These are phyloP conservation scores for Donacobius atricapilla DNA, from an alignment of 2,113 vertebrate species.

Conservation along the genomic window DNA sequence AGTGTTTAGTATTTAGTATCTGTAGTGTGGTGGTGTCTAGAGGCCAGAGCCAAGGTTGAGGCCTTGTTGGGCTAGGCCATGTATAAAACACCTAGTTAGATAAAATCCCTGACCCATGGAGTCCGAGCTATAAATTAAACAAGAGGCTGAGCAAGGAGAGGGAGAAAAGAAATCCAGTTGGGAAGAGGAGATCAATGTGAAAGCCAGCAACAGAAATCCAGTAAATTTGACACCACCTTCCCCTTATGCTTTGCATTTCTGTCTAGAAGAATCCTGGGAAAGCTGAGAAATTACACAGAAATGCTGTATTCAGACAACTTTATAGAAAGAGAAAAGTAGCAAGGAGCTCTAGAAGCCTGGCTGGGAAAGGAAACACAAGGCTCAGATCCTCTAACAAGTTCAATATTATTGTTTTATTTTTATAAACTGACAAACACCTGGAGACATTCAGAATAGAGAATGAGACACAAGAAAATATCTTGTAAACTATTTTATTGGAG, in stretches of 20 bases:
- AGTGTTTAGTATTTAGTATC: conserved; percentile 27
- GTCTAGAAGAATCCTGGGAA: background rate
- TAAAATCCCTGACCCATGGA: conserved; percentile 24
- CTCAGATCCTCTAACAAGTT: background rate
- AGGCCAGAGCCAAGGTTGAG: conserved; percentile 21
- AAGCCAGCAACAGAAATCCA: background rate
- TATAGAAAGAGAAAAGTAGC: background rate
- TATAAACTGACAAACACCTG: background rate
- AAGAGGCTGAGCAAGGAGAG: background rate
- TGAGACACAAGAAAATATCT: background rate
- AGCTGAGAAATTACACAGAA: background rate
- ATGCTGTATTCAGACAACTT: background rate
- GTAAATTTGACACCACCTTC: background rate
- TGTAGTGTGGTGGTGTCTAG: background rate
- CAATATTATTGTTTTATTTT: background rate
- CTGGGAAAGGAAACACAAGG: background rate
- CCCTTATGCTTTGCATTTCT: background rate
- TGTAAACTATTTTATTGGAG: background rate
- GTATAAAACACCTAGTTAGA: conserved; percentile 47
- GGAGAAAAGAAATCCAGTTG: background rate
- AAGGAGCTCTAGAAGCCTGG: background rate
- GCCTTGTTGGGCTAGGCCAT: conserved; percentile 19
- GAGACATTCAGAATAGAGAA: conserved; percentile 19
- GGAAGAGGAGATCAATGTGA: background rate
- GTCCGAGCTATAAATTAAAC: conserved; percentile 28